phyloP scores from a whole-genome alignment of 2,113 vertebrate species.

The zebrafish (Danio rerio) region DNA sequence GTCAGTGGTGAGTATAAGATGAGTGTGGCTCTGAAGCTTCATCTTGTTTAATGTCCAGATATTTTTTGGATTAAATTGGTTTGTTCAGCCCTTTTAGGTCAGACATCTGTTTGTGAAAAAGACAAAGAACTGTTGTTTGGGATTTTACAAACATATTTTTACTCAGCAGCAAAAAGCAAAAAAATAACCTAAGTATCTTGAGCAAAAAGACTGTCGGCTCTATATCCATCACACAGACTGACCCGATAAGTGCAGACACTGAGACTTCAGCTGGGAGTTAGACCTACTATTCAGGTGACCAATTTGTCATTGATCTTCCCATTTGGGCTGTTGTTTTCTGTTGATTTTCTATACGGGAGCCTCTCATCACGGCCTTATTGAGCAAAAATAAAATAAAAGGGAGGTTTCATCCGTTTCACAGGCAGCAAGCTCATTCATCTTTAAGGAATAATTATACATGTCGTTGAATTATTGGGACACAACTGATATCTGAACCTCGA shows the following conservation, averaged over 20 bases:
- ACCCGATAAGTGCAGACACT: not conserved
- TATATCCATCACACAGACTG: conserved; percentile 10
- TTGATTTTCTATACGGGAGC: not conserved
- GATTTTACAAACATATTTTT: too few species aligned
- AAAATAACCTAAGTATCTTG: too few species aligned
- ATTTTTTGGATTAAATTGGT: too few species aligned
- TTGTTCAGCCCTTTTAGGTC: too few species aligned
- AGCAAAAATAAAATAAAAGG: conserved; percentile 23
- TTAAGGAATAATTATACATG: conserved; percentile 14
- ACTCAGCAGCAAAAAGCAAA: too few species aligned
- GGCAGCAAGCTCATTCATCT: conserved; percentile 10
- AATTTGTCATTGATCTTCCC: not conserved
- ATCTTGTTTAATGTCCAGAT: too few species aligned
- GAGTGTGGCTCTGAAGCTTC: too few species aligned
- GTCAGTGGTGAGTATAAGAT: too few species aligned
- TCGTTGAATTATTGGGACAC: conserved; percentile 23
- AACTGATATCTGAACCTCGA: conserved; percentile 6
- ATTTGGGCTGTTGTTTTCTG: conserved; percentile 8
- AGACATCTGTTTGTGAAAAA: too few species aligned
- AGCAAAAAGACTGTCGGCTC: not conserved
- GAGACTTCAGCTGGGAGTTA: not conserved
- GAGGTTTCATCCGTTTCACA: conserved; percentile 23
- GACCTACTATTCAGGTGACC: conserved; percentile 9
- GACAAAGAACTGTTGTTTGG: too few species aligned
- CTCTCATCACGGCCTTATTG: not conserved